Percentiles rank a stretch among this genome's conserved stretches.
These are phyloP conservation scores for Myxocyprinus asiaticus DNA, from an alignment of 2,113 vertebrate species.

Conservation along the genomic window DNA sequence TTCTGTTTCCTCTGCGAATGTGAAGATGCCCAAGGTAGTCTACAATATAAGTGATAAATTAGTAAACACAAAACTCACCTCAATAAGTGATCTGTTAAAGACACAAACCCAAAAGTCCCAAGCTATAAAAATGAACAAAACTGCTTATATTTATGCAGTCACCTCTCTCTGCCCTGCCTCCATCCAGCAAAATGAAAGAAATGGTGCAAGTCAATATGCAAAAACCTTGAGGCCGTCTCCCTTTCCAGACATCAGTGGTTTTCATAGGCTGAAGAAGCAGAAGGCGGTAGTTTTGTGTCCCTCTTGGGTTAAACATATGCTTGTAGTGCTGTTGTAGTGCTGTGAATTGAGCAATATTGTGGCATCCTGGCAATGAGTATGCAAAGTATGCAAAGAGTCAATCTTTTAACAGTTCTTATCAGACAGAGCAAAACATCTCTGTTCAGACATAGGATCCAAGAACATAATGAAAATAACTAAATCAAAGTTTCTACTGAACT, in stretches of 20 bases:
- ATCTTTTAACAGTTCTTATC: slow-evolving; percentile 46
- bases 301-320: slow-evolving; percentile 27
- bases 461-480: neutral
- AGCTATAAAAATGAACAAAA: neutral
- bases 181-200: neutral
- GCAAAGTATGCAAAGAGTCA: slow-evolving; percentile 9
- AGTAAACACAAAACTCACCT: neutral
- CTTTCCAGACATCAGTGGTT: slow-evolving; percentile 2
- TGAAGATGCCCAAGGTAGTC: neutral
- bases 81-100: neutral
- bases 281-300: slow-evolving; percentile 18
- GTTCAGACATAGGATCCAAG: neutral
- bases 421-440: neutral
- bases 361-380: slow-evolving; percentile 45
- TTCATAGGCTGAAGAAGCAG: slow-evolving; percentile 40
- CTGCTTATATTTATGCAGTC: neutral
- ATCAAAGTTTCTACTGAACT: neutral
- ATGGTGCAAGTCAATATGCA: neutral
- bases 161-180: neutral
- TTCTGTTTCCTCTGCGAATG: neutral
- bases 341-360: slow-evolving; percentile 48
- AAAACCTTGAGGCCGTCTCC: neutral
- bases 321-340: slow-evolving; percentile 30
- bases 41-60: too few species aligned
- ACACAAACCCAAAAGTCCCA: neutral